These are phyloP conservation scores for Ceratosolen fusciceps DNA, from an alignment of 1,140 invertebrate genomes.

Conservation along the genomic window DNA sequence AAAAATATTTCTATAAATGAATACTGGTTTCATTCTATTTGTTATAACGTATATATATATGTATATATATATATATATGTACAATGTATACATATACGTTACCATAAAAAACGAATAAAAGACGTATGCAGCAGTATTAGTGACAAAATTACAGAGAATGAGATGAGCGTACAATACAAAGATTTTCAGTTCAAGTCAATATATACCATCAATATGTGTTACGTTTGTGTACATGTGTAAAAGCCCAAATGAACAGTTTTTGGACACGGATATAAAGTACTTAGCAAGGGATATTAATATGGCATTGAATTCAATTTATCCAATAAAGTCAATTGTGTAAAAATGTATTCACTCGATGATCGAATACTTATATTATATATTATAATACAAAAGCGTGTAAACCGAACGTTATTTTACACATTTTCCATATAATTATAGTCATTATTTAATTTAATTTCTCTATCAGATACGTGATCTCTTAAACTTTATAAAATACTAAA, in stretches of 20 bases:
- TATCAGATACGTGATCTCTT: neutral
- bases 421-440: neutral
- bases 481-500: neutral
- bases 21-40: slow-evolving; percentile 40
- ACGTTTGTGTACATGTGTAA: slow-evolving; percentile 4
- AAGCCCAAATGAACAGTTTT: slow-evolving; percentile 17
- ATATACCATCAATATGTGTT: slow-evolving; percentile 33
- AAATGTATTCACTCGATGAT: neutral
- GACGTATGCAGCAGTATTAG: neutral
- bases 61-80: neutral
- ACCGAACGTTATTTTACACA: neutral
- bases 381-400: slow-evolving; percentile 17
- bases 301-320: slow-evolving; percentile 16
- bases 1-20: slow-evolving; percentile 31
- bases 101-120: slow-evolving; percentile 32
- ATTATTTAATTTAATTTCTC: neutral
- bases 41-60: neutral
- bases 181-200: slow-evolving; percentile 2
- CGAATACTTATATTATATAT: slow-evolving; percentile 9
- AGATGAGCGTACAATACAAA: slow-evolving; percentile 19
- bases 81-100: neutral
- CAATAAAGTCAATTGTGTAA: neutral
- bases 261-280: neutral
- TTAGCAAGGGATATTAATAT: slow-evolving; percentile 5
- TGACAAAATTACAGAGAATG: neutral